Conservation (phyloP, 2,888 invertebrate genomes). For the Noctua fimbriata region DNA sequence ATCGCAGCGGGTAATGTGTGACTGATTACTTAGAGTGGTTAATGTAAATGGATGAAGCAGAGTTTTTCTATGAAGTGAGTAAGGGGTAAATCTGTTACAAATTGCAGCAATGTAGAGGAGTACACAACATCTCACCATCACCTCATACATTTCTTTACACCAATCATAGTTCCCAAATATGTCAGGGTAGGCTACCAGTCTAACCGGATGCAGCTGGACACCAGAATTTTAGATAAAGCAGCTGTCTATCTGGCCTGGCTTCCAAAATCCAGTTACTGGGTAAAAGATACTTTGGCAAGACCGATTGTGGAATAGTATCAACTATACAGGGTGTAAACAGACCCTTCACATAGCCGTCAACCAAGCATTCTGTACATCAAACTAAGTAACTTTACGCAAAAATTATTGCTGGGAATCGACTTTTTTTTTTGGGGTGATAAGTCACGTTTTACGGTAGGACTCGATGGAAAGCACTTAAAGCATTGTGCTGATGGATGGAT, state of each 20-base stretch:
- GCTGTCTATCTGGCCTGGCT: background rate
- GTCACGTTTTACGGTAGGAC: too few relatives aligned
- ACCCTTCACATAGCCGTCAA: too few relatives aligned
- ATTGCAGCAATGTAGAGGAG: background rate
- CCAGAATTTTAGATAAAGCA: background rate
- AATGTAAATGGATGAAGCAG: background rate
- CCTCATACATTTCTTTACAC: background rate
- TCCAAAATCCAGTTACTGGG: background rate
- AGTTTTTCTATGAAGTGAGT: background rate
- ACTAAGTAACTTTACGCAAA: too few relatives aligned
- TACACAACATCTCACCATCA: background rate
- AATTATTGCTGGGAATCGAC: too few relatives aligned
- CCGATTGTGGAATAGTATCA: background rate
- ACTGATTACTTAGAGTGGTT: slow-evolving; percentile 40
- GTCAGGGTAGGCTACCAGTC: background rate
- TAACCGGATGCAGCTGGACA: background rate
- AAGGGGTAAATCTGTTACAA: background rate
- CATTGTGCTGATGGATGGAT: too few relatives aligned
- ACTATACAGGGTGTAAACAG: too few relatives aligned
- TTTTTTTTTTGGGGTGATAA: too few relatives aligned
- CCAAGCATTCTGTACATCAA: too few relatives aligned
- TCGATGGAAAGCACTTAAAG: too few relatives aligned
- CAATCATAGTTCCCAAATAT: background rate
- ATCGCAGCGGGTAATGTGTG: slow-evolving; percentile 34
- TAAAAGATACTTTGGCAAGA: background rate